phyloP scores from a whole-genome alignment of 2,797 vertebrate genomes.

The Cichlasoma orientale region DNA sequence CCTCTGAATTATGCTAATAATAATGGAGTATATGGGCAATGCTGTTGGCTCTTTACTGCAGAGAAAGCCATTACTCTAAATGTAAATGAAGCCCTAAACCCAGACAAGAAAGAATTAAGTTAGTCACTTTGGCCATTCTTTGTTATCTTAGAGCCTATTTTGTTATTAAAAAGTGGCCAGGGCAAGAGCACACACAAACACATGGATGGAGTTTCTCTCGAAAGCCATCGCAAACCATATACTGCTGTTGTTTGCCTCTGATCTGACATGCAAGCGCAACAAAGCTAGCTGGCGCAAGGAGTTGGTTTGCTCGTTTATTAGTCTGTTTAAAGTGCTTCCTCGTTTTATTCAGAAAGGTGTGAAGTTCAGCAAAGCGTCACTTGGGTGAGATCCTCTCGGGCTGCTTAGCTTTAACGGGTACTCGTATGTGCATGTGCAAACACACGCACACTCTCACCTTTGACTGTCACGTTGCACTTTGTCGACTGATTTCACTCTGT shows the following conservation, averaged over 20 bases:
- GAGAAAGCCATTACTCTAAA: not conserved
- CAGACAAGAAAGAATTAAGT: not conserved
- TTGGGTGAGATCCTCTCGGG: slow-evolving; percentile 59
- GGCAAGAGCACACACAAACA: not conserved
- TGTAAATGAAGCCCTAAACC: not conserved
- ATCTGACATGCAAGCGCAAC: slow-evolving; percentile 42
- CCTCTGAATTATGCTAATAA: not conserved
- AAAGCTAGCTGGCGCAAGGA: slow-evolving; percentile 36
- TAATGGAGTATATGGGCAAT: not conserved
- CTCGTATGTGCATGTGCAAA: slow-evolving; percentile 23
- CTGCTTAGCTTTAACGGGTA: slow-evolving; percentile 38
- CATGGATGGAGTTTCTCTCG: slow-evolving; percentile 6
- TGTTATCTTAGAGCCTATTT: slow-evolving; percentile 6
- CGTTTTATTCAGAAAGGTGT: slow-evolving; percentile 72
- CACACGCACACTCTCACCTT: slow-evolving; percentile 55
- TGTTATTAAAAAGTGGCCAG: not conserved
- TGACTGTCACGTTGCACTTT: slow-evolving; percentile 66
- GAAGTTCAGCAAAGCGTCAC: slow-evolving; percentile 58
- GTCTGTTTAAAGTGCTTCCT: slow-evolving; percentile 69
- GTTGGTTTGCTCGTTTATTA: slow-evolving; percentile 54
- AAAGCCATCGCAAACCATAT: slow-evolving; percentile 17
- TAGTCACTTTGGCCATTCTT: not conserved
- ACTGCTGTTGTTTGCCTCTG: slow-evolving; percentile 35
- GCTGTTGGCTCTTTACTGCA: slow-evolving; percentile 13
- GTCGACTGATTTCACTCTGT: slow-evolving; percentile 43